Percentiles rank a stretch among this genome's conserved stretches.
phyloP scores from a whole-genome alignment of 2,888 invertebrate genomes.

The Chrysodeixis includens region DNA sequence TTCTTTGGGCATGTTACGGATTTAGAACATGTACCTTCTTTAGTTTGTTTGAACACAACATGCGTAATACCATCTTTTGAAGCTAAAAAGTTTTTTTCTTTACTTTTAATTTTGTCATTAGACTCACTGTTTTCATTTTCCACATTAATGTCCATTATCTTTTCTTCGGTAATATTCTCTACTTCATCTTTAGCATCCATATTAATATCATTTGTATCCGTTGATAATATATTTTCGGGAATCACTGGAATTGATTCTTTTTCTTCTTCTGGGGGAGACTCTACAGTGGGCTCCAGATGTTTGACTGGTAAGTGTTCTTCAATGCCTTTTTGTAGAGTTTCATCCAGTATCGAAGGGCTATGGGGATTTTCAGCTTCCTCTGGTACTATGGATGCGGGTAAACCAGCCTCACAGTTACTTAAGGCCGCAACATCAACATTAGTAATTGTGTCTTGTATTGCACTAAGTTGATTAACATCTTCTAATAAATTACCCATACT shows the following conservation, averaged over 20 bases:
- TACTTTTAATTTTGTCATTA: slow-evolving; percentile 46
- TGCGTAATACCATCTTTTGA: slow-evolving; percentile 69
- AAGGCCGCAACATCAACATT: slow-evolving; percentile 44
- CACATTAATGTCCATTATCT: slow-evolving; percentile 49
- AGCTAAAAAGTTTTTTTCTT: slow-evolving; percentile 48
- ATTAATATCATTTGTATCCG: slow-evolving; percentile 25
- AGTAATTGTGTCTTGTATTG: slow-evolving; percentile 52
- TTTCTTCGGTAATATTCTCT: slow-evolving; percentile 34
- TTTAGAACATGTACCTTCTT: slow-evolving; percentile 75
- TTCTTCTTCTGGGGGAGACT: slow-evolving; percentile 12
- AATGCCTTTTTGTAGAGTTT: slow-evolving; percentile 76
- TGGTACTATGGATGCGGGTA: slow-evolving; percentile 47
- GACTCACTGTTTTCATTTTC: slow-evolving; percentile 52
- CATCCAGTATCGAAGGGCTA: slow-evolving; percentile 84
- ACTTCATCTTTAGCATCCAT: slow-evolving; percentile 37
- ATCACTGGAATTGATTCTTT: slow-evolving; percentile 11
- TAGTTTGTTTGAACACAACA: slow-evolving; percentile 80
- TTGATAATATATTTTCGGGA: slow-evolving; percentile 25
- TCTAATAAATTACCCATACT: slow-evolving; percentile 70
- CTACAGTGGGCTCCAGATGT: slow-evolving; percentile 28
- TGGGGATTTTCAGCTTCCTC: slow-evolving; percentile 74
- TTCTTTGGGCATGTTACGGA: slow-evolving; percentile 83
- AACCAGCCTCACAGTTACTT: slow-evolving; percentile 39
- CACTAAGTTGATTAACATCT: slow-evolving; percentile 68
- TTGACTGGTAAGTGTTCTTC: slow-evolving; percentile 74